Evolutionary conservation across 2,113 vertebrate species (phyloP), one percentile per base, ranked within the genome.

Genomic region (Oncorhynchus kisutch): DNA sequence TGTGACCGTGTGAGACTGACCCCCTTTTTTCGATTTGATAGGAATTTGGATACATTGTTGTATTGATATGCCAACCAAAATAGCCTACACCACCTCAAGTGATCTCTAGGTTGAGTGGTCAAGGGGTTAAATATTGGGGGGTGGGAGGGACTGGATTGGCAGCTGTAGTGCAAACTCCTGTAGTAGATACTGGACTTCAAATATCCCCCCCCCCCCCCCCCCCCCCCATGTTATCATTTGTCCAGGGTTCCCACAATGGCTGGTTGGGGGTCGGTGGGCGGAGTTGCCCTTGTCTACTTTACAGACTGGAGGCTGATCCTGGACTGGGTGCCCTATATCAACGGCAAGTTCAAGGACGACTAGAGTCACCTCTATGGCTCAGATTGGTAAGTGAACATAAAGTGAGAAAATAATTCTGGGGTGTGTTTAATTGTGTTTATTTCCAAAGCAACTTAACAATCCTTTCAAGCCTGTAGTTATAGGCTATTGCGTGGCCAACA

Each of bases 221-320:
- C 2, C 22, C 16, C 31, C 3, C 13, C 66, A 34, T 18, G 18
- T 20, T 34, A 7, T 34, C 0, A 20, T 39, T 7, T 66, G 22
- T 78, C 8, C 72, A 99, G 97, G 97, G 79, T 93, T 0, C 96
- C 97, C 71, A 97, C 94, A 0, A 67, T 93, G 0, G 1, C 86
- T 1, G 86, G 88, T 0, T 98, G 97, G 96, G 95, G 95, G 3
- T 45, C 90, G 0, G 94, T 95, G 8, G 95, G 92, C 0, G 80
- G 92, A 0, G 82, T 96, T 49, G 94, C 91, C 0, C 24, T 98
- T 2, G 78, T 98, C 62, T 94, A 97, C 94, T 82, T 91, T 81
- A 97, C 97, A 1, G 97, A 99, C 85, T 99, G 97, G 97, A 91
- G 93, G 54, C 77, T 99, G 76, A 16, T 99, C 71, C 92, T 99